Base-by-base conservation (phyloP, 2,888 invertebrate species). In the Eupithecia exiguata region DNA sequence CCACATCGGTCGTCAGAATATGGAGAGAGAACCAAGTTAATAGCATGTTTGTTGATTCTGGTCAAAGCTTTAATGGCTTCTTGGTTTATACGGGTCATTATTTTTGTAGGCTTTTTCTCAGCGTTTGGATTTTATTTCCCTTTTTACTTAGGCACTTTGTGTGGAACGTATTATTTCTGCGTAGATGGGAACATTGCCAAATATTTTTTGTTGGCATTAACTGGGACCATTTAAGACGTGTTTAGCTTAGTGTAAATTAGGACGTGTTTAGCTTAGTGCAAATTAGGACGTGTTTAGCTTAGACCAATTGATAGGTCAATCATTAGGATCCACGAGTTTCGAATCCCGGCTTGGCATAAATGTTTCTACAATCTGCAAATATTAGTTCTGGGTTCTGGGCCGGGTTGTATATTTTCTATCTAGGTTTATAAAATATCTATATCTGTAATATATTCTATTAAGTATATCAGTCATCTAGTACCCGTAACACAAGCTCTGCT, bases 101-200 rank as follows among this genome's bases (percentile, higher is more conserved):
- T 66, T 62, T 62, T 66, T 66, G 66, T 40, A 40, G 21, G 66
- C 66, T 40, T 40, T 40, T 66, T 40, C 66, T 35, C 18, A 62
- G 35, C 62, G 0, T 40, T 40, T 66, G 21, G 38, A 10, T 66
- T 21, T 35, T 21, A 40, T n/a, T 40, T 40, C 21, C 40, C 21
- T 21, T 38, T 65, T 66, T 25, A n/a, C 38, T 65, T n/a, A 38
- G 40, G 40, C 40, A 66, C 66, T 66, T 66, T 66, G n/a, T 38
- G 36, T 38, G 38, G 66, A 40, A 43, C 21, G 21, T 66, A 10
- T 62, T 18, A 38, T 38, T 65, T 65, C 36, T 65, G 36, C 12
- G 63, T 58, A 58, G 18, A 65, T 65, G 9, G 63, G 63, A 65
- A n/a, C 36, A n/a, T n/a, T n/a, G 63, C 63, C 63, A 65, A 38